Conservation (phyloP, 2,113 vertebrate species). For the Hassar affinis region DNA sequence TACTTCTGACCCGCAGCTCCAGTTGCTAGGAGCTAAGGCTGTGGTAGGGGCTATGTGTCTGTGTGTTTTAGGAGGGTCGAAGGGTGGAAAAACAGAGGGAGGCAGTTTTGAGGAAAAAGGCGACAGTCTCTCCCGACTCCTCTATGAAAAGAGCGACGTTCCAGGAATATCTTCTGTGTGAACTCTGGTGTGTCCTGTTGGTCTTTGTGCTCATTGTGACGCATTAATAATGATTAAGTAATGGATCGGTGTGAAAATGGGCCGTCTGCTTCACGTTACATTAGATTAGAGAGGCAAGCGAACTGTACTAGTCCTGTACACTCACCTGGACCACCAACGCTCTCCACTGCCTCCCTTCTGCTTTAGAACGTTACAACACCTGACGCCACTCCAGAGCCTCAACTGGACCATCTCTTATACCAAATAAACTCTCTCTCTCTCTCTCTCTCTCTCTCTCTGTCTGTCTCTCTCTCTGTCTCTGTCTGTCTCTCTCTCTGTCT, state of each 20-base stretch:
- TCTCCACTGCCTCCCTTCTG: not conserved
- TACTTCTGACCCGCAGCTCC: conserved; percentile 60
- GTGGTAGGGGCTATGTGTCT: conserved; percentile 68
- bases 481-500: too few relatives aligned
- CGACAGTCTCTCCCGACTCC: conserved; percentile 65
- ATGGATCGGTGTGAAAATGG: not conserved
- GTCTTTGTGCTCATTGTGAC: too few relatives aligned
- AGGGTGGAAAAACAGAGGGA: conserved; percentile 18
- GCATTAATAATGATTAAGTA: not conserved
- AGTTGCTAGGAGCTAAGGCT: conserved; percentile 78
- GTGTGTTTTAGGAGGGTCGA: conserved; percentile 57
- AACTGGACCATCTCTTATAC: too few relatives aligned
- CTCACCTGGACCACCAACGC: not conserved
- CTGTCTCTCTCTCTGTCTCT: too few relatives aligned
- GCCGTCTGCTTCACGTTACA: not conserved
- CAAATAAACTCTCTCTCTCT: too few relatives aligned
- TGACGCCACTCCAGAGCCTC: too few relatives aligned
- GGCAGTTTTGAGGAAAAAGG: conserved; percentile 35
- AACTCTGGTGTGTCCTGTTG: conserved; percentile 11
- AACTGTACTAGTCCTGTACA: not conserved
- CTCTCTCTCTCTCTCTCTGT: too few relatives aligned
- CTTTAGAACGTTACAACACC: too few relatives aligned
- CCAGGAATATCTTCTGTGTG: conserved; percentile 51
- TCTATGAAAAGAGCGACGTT: conserved; percentile 59
- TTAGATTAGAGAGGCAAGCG: not conserved